Evolutionary conservation across 2,888 invertebrate species (phyloP), one percentile per base, ranked within the genome.

Genomic region (Cataglyphis rosenhaueri): DNA sequence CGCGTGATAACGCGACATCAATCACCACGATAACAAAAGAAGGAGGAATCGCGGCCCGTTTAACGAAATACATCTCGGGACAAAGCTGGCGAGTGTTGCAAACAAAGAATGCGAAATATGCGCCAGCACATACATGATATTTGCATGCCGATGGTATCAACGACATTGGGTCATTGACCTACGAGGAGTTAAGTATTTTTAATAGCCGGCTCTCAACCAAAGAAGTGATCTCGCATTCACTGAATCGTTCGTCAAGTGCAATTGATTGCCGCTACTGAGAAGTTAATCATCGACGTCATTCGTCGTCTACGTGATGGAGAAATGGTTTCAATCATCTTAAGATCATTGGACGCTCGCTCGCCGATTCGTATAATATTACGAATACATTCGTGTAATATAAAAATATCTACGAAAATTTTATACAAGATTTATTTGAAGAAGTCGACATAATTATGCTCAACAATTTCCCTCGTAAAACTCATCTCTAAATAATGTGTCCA

Each of bases 191-290:
- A 91, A 92, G 91, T 92, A 92, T 92, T 92, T 93, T 92, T 93
- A 93, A 93, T 92, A 90, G 91, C 90, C 92, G 91, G 91, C 52
- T 52, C 73, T 88, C 86, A 89, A 92, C 89, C 91, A 90, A 92
- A 92, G 90, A 85, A 85, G 81, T 81, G 66, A 83, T 89, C 85
- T 86, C 87, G 83, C 83, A 88, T 88, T 89, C 90, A 88, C 85
- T 84, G 86, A 88, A 85, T 86, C 86, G 85, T 89, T 88, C 87
- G 84, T 88, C 89, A 88, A 87, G 88, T 85, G 91, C 91, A 91
- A 91, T 90, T 91, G 91, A 91, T 91, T 91, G 90, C 85, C 88
- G 78, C 86, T 79, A 87, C 86, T 70, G 78, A 87, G 87, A 86
- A 88, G 66, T 74, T 88, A 74, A 66, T 70, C 83, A 66, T 25